Percentiles rank a stretch among this genome's conserved stretches.
These are phyloP conservation scores for Microctonus brassicae DNA, from an alignment of 2,888 invertebrate genomes.

Conservation along the genomic window DNA sequence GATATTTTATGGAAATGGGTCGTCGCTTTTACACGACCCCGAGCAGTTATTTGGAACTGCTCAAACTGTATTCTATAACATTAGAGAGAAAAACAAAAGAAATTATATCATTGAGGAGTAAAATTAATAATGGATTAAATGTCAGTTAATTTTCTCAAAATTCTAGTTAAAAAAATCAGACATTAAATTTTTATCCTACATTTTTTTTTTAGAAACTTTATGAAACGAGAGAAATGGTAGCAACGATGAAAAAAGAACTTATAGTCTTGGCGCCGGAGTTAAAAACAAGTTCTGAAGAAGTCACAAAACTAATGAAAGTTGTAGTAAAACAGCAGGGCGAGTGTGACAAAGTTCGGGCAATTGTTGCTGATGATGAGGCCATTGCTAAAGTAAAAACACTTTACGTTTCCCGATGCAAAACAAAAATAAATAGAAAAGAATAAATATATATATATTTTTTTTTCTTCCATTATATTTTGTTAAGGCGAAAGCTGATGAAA, in stretches of 20 bases:
- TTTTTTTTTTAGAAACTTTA: slow-evolving; percentile 78
- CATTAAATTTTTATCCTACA: background rate
- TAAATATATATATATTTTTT: too few species aligned
- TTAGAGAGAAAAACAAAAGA: slow-evolving; percentile 79
- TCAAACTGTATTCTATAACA: slow-evolving; percentile 83
- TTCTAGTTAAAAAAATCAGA: background rate
- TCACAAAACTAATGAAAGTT: slow-evolving; percentile 80
- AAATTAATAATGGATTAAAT: slow-evolving; percentile 82
- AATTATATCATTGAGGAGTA: slow-evolving; percentile 76
- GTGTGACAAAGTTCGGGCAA: slow-evolving; percentile 84
- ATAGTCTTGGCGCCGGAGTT: slow-evolving; percentile 85
- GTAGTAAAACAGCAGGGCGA: slow-evolving; percentile 85
- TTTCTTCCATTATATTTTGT: slow-evolving; percentile 27
- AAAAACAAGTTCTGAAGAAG: slow-evolving; percentile 82
- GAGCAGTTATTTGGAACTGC: slow-evolving; percentile 88
- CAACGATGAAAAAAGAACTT: slow-evolving; percentile 87
- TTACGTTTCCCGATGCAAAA: background rate
- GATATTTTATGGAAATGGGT: slow-evolving; percentile 85
- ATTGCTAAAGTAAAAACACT: slow-evolving; percentile 77
- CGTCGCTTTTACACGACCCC: slow-evolving; percentile 92
- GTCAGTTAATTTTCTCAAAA: slow-evolving; percentile 64
- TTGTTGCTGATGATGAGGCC: slow-evolving; percentile 87
- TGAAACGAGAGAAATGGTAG: slow-evolving; percentile 85
- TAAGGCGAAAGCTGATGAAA: slow-evolving; percentile 86
- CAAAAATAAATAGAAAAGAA: background rate